Conservation (phyloP, 2,888 invertebrate species). For the Melinaea marsaeus region DNA sequence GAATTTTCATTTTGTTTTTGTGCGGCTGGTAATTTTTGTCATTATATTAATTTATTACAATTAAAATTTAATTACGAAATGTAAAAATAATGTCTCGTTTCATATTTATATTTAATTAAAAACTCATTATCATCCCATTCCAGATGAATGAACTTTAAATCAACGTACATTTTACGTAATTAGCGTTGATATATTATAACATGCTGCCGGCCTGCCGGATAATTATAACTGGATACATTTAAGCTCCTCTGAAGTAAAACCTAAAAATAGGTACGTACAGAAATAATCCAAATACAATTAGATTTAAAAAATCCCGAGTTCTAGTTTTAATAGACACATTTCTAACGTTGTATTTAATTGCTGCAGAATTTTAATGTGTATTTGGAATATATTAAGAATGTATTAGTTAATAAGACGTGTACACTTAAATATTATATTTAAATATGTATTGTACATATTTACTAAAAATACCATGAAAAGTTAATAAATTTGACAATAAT, state of each 20-base stretch:
- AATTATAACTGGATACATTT: constrained; percentile 4
- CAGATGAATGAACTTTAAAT: constrained; percentile 8
- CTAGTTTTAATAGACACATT: too few relatives aligned
- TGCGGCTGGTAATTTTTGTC: background rate
- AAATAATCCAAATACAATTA: background rate
- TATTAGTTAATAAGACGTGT: too few relatives aligned
- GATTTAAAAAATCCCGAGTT: background rate
- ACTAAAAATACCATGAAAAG: background rate
- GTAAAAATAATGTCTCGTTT: constrained; percentile 1
- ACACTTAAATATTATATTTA: too few relatives aligned
- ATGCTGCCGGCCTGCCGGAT: constrained; percentile 1
- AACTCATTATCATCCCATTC: constrained; percentile 4
- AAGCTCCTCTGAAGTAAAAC: background rate
- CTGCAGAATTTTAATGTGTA: too few relatives aligned
- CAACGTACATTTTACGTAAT: constrained; percentile 8
- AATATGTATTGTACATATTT: too few relatives aligned
- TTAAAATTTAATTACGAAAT: background rate
- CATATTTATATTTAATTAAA: constrained; percentile 5
- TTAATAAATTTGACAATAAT: background rate
- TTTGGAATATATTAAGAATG: too few relatives aligned
- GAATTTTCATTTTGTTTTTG: background rate
- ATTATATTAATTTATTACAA: too few relatives aligned
- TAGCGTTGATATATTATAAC: constrained; percentile 7
- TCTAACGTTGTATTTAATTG: too few relatives aligned
- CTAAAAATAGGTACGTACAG: constrained; percentile 2